phyloP scores from a whole-genome alignment of 2,888 invertebrate genomes.

The Ormyrus rosae region DNA sequence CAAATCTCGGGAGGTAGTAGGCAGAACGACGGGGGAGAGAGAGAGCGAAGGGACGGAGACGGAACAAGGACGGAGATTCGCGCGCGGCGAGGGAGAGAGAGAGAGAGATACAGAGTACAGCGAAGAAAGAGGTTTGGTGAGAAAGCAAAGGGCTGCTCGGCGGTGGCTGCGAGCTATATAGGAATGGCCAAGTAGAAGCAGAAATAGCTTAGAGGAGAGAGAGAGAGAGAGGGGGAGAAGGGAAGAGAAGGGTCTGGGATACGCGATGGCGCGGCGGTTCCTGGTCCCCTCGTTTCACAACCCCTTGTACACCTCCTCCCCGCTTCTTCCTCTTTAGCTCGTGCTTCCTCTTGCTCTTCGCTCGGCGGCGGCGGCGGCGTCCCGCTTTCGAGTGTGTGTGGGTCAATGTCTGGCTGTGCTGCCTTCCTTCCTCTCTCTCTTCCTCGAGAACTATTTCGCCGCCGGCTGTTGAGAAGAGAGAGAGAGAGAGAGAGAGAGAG shows the following conservation, averaged over 20 bases:
- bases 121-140: not conserved
- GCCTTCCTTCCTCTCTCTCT: constrained; percentile 50
- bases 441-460: not conserved
- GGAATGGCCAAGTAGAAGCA: not conserved
- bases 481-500: constrained; percentile 15
- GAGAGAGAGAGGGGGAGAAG: constrained; percentile 23
- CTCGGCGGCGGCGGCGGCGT: not conserved
- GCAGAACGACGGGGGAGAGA: not conserved
- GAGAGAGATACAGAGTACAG: not conserved
- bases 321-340: not conserved
- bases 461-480: not conserved
- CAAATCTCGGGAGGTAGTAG: constrained; percentile 49
- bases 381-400: constrained; percentile 36
- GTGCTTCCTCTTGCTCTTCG: not conserved
- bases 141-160: constrained; percentile 2
- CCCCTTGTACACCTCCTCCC: not conserved
- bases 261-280: not conserved
- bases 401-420: constrained; percentile 60
- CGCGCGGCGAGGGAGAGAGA: not conserved
- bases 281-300: constrained; percentile 4
- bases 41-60: not conserved
- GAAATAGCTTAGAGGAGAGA: constrained; percentile 1
- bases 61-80: not conserved
- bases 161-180: not conserved
- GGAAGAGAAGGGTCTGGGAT: not conserved